Conservation (phyloP, 2,113 vertebrate genomes). For the Etheostoma spectabile region DNA sequence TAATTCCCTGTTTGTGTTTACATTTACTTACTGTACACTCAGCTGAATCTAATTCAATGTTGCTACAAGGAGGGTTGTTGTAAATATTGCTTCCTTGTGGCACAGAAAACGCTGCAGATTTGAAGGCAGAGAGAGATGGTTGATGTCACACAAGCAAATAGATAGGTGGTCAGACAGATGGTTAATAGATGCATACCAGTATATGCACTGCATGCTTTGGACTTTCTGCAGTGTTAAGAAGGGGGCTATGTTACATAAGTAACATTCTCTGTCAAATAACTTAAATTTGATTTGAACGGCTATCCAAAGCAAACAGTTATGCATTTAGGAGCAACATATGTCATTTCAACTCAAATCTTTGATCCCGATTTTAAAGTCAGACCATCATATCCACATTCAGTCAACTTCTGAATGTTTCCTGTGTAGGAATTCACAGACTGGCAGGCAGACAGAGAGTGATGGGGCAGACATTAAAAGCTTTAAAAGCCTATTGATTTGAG, state of each 20-base stretch:
- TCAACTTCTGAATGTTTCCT: constrained; percentile 18
- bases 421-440: constrained; percentile 48
- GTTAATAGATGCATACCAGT: constrained; percentile 10
- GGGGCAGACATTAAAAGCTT: constrained; percentile 66
- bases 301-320: neutral
- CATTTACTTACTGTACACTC: no score
- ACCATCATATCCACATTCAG: neutral
- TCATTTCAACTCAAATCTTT: neutral
- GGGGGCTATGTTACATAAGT: neutral
- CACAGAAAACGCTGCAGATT: constrained; percentile 44
- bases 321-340: neutral
- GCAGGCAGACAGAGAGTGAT: constrained; percentile 22
- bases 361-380: neutral
- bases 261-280: neutral
- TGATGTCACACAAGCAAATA: constrained; percentile 37
- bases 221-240: neutral
- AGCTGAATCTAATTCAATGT: constrained; percentile 2
- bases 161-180: constrained; percentile 53
- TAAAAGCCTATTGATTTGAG: constrained; percentile 74
- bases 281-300: neutral
- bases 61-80: constrained; percentile 31
- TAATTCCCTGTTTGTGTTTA: no score
- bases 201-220: neutral
- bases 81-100: constrained; percentile 31
- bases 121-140: constrained; percentile 62